phyloP scores from a whole-genome alignment of 2,797 vertebrate species.

The Xerus rutilus region DNA sequence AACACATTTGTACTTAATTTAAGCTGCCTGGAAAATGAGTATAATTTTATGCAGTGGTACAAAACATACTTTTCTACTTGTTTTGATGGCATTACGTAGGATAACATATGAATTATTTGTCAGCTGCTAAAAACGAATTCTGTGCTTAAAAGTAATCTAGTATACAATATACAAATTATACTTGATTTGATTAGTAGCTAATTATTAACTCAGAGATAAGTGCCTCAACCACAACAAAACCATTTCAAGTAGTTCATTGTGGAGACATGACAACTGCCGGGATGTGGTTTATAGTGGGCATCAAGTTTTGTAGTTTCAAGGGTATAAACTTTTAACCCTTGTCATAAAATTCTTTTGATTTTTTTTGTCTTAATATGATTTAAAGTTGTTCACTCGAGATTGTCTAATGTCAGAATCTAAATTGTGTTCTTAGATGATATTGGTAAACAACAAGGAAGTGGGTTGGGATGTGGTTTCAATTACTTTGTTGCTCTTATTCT shows the following conservation, averaged over 20 bases:
- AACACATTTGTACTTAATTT: conserved; percentile 70
- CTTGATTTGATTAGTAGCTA: conserved; percentile 72
- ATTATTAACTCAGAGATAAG: conserved; percentile 68
- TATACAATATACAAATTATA: conserved; percentile 67
- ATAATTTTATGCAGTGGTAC: conserved; percentile 54
- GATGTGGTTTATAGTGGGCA: conserved; percentile 84
- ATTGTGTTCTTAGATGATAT: conserved; percentile 89
- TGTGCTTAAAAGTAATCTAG: conserved; percentile 56
- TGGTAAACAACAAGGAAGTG: conserved; percentile 91
- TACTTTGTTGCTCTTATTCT: conserved; percentile 89
- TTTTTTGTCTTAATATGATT: conserved; percentile 83
- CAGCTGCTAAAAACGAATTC: conserved; percentile 72
- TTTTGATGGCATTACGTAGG: conserved; percentile 65
- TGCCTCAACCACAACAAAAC: conserved; percentile 76
- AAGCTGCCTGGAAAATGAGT: conserved; percentile 32
- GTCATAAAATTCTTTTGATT: conserved; percentile 85
- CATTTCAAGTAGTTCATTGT: conserved; percentile 65
- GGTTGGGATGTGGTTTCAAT: conserved; percentile 91
- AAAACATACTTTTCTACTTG: conserved; percentile 28
- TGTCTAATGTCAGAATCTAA: conserved; percentile 87
- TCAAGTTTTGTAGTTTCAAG: conserved; percentile 82
- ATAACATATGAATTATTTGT: conserved; percentile 60
- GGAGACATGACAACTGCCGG: conserved; percentile 57
- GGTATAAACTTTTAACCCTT: conserved; percentile 88
- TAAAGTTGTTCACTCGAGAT: conserved; percentile 84